phyloP scores from a whole-genome alignment of 1,140 invertebrate genomes.

The Aphelenchoides besseyi region DNA sequence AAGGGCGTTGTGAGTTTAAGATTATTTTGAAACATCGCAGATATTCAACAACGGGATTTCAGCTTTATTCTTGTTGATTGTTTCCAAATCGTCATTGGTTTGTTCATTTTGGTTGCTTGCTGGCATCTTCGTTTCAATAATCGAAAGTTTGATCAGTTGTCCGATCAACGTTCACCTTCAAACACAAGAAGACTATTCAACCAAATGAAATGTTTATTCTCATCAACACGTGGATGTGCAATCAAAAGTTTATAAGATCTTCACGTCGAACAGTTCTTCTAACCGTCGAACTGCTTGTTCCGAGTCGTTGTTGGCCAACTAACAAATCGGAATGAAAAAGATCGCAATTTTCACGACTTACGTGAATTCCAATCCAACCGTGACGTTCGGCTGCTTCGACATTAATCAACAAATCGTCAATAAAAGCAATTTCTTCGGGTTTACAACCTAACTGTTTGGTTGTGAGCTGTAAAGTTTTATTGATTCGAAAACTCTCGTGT shows the following conservation, averaged over 20 bases:
- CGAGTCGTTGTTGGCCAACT: neutral
- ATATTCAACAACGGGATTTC: too few relatives aligned
- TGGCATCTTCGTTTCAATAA: too few relatives aligned
- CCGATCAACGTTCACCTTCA: neutral
- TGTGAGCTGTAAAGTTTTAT: neutral
- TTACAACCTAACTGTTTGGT: neutral
- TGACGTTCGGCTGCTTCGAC: constrained; percentile 9
- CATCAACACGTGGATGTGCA: neutral
- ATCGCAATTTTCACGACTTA: too few relatives aligned
- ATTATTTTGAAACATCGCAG: too few relatives aligned
- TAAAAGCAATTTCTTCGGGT: neutral
- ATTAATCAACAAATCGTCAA: constrained; percentile 15
- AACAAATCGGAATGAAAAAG: too few relatives aligned
- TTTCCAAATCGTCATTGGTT: too few relatives aligned
- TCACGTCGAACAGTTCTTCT: neutral
- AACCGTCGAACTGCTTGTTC: neutral
- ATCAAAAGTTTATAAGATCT: neutral
- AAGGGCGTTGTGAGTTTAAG: too few relatives aligned
- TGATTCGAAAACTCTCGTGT: neutral
- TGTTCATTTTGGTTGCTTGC: too few relatives aligned
- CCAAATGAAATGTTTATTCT: neutral
- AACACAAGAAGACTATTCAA: too few relatives aligned
- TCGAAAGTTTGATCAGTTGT: neutral
- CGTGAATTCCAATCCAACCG: neutral
- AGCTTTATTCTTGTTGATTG: too few relatives aligned